A percentile compares a stretch with the other conserved stretches of the same genome.
These are phyloP conservation scores for Toxostoma redivivum DNA, from an alignment of 2,113 vertebrate species.

Conservation along the genomic window DNA sequence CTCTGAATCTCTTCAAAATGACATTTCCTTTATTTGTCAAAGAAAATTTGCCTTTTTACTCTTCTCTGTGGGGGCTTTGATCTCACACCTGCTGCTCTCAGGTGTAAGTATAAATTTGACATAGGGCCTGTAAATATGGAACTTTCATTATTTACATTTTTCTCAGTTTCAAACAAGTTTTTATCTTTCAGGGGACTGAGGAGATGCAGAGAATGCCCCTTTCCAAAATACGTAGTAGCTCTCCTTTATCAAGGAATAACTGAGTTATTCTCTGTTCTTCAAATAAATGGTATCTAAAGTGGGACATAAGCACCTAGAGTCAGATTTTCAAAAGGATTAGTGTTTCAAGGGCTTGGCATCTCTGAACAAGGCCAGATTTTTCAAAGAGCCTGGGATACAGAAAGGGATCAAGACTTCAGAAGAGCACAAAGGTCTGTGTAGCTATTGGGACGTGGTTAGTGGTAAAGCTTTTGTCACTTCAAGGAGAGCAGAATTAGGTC, in stretches of 20 bases:
- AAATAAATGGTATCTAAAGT: background rate
- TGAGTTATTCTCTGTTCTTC: background rate
- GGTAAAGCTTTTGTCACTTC: background rate
- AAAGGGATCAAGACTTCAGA: background rate
- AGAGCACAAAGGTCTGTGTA: background rate
- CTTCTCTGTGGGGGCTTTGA: background rate
- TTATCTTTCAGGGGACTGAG: background rate
- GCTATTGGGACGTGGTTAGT: background rate
- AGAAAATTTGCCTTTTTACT: background rate
- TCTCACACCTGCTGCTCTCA: background rate
- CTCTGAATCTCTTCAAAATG: background rate
- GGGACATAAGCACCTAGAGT: background rate
- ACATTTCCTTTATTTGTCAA: background rate
- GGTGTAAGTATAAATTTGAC: background rate
- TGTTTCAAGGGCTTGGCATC: background rate
- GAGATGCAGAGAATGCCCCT: background rate
- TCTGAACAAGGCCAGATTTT: background rate
- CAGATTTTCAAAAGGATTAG: background rate
- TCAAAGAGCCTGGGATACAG: background rate
- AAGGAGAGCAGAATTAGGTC: background rate
- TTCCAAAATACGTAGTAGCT: background rate
- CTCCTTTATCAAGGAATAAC: background rate
- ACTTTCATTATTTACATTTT: background rate
- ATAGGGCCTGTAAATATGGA: background rate
- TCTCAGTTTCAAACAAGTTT: background rate